Conservation (phyloP, 2,113 vertebrate species). For the Morphnarchus princeps region DNA sequence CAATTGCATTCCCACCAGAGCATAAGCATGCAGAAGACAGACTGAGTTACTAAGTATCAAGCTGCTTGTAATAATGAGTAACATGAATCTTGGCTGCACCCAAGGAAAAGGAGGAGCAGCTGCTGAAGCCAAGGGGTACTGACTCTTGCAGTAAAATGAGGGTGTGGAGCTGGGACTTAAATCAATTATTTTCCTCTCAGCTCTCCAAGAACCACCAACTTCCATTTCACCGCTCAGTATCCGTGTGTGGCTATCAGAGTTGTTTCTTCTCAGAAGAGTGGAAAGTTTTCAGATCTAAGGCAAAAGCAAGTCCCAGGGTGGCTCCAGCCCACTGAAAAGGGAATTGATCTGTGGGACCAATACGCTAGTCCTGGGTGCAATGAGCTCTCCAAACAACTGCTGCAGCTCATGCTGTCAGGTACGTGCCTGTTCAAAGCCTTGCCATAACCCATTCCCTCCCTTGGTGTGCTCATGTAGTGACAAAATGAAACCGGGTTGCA, state of each 20-base stretch:
- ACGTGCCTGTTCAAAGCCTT: neutral
- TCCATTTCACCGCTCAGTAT: neutral
- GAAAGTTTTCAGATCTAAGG: neutral
- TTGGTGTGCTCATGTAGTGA: neutral
- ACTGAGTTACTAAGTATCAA: neutral
- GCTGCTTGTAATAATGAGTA: neutral
- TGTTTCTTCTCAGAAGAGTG: neutral
- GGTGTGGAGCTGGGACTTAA: neutral
- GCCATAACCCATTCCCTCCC: neutral
- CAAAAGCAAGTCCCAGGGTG: neutral
- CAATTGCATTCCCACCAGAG: neutral
- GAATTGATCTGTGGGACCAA: neutral
- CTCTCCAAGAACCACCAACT: neutral
- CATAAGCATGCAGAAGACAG: neutral
- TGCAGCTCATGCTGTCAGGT: neutral
- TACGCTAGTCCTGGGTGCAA: neutral
- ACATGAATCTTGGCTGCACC: neutral
- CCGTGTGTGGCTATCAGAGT: neutral
- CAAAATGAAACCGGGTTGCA: neutral
- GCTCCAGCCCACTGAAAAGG: neutral
- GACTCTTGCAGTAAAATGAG: neutral
- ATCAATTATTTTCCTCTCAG: neutral
- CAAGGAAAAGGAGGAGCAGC: neutral
- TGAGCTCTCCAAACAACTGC: neutral
- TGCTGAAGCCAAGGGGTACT: neutral